Evolutionary conservation across 1,140 invertebrate genomes (phyloP), one percentile per base, ranked within the genome.

Genomic region (Formica selysi): DNA sequence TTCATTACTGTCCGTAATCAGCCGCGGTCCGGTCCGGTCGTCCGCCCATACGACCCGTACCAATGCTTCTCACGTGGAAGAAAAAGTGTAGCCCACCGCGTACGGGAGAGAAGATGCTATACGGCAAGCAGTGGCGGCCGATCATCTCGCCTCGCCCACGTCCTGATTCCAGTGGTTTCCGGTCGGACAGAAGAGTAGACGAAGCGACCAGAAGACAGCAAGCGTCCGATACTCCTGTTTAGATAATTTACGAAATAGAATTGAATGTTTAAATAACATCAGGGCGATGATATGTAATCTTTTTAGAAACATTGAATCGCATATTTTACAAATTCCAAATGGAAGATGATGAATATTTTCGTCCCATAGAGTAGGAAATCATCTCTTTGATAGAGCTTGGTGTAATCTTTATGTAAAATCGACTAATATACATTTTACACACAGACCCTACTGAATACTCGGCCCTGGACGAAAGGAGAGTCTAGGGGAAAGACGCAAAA

Each of bases 1-100:
- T 92, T 93, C 91, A 93, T 93, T 92, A 93, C 93, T 93, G 91
- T 29, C 76, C 86, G 88, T 92, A 93, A 92, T 91, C 91, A 88
- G 79, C 81, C 85, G 79, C 71, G 78, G 86, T 67, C 62, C 51
- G 87, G 76, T 57, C 32, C 68, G 65, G 1, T 54, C 26, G 41
- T 79, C 65, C 86, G 86, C 85, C 67, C 76, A 85, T 74, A 78
- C 80, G 76, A 79, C 87, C 59, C 78, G 83, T 80, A 29, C 29
- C 54, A 80, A 79, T 86, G 54, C 13, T 73, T 29, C n/a, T 74
- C 71, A 76, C 51, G 65, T 83, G 91, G 88, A 90, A 91, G 88
- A 91, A 91, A 91, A 92, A 91, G 88, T 90, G 64, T 81, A 57
- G 59, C 71, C 74, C 64, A 32, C 65, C 64, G 41, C 61, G 59